Base-by-base conservation (phyloP, 2,797 vertebrate genomes). In the Sorex maritimensis region DNA sequence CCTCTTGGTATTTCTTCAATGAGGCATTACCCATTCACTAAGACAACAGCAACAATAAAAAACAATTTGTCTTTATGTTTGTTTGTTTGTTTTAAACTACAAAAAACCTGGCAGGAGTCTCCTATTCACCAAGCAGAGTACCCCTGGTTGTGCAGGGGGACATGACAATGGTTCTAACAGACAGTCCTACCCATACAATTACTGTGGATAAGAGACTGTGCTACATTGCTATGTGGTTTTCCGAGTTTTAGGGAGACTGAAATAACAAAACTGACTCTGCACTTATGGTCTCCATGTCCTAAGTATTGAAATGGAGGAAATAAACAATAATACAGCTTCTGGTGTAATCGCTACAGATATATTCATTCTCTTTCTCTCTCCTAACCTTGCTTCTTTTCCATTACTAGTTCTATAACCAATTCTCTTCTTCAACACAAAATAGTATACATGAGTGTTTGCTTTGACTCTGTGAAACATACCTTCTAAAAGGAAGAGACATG, bases 251-350 rank as follows among this genome's bases (percentile, higher is more conserved):
- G 67, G 13, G 23, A 52, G 30, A 38, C 49, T 65, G 52, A 79
- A 65, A 71, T 13, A 75, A 67, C 44, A 86, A 80, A 80, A 41
- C 34, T n/a, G 67, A 1, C 9, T 68, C 61, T 82, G 44, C 26
- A 67, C 41, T 67, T 81, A 69, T 80, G 34, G 46, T 55, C 46
- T 69, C 78, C 23, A 17, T 17, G 34, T 52, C 73, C 28, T 80
- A 81, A 68, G 26, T 41, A 24, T 21, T 23, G 75, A 61, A 79
- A 72, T n/a, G 23, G 10, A 30, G 81, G 67, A 49, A 77, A 52
- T 41, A 80, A 8, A 68, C 41, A 71, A 34, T 69, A 88, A 82
- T n/a, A n/a, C n/a, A 63, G 46, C 21, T 93, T 92, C 79, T 41
- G 17, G 34, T 44, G 69, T 0, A 71, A 86, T 81, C 84, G 34